A percentile compares a stretch with the other conserved stretches of the same genome.
phyloP scores from a whole-genome alignment of 23 tunicate genomes.

The Phallusia fumigata region DNA sequence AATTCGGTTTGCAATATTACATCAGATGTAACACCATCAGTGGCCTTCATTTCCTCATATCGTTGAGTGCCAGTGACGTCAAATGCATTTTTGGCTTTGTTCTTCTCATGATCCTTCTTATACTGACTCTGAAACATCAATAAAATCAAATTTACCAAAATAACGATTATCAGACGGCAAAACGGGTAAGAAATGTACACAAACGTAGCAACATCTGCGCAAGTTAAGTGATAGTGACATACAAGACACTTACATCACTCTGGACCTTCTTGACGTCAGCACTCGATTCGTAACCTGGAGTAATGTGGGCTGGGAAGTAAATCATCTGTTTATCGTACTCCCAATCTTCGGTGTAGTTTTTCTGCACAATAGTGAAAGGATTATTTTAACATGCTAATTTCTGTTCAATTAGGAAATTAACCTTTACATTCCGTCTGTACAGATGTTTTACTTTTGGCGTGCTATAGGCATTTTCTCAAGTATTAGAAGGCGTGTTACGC shows the following conservation, averaged over 20 bases:
- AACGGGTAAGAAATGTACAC: no score
- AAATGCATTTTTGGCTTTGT: constrained; percentile 53
- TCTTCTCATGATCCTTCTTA: constrained; percentile 68
- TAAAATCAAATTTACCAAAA: background rate
- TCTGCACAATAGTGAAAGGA: constrained; percentile 26
- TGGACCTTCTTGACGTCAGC: constrained; percentile 82
- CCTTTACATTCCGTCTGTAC: no score
- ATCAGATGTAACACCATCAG: background rate
- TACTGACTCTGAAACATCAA: constrained; percentile 5
- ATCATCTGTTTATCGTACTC: constrained; percentile 83
- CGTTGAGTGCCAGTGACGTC: constrained; percentile 59
- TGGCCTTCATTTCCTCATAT: constrained; percentile 47
- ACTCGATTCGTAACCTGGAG: constrained; percentile 90
- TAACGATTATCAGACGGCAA: background rate
- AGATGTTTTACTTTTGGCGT: no score
- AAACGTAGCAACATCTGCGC: no score
- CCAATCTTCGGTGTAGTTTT: constrained; percentile 85
- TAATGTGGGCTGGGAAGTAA: constrained; percentile 97
- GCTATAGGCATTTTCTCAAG: no score
- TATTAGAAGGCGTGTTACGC: no score
- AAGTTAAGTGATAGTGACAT: no score
- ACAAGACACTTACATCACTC: constrained; percentile 59
- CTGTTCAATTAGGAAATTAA: no score
- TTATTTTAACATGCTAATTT: background rate
- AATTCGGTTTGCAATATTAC: background rate